phyloP scores from a whole-genome alignment of 2,113 vertebrate species.

The Atlantisia rogersi region DNA sequence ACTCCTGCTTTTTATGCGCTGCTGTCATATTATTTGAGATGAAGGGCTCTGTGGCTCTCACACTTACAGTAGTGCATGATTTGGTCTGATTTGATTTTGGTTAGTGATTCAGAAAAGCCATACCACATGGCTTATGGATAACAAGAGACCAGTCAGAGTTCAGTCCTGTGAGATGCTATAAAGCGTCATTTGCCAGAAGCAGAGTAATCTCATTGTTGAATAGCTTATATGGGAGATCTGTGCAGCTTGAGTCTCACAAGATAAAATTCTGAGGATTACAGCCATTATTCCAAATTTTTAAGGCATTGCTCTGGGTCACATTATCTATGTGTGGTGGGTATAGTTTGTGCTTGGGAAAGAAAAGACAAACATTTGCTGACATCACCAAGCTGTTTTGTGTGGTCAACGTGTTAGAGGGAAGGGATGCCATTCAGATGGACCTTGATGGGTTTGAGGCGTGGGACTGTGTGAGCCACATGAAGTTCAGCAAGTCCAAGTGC shows the following conservation, averaged over 20 bases:
- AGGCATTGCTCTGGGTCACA: neutral
- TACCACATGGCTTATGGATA: neutral
- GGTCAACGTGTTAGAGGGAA: too few species aligned
- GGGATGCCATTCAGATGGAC: too few species aligned
- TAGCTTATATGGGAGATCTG: constrained; percentile 8
- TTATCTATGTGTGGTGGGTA: neutral
- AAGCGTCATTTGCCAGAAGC: constrained; percentile 1
- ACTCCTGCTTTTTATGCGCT: neutral
- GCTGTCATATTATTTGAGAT: neutral
- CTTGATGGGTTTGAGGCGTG: too few species aligned
- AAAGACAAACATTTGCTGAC: neutral
- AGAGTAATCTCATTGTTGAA: neutral
- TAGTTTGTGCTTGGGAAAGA: neutral
- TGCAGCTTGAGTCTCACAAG: neutral
- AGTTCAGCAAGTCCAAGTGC: too few species aligned
- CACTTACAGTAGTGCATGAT: neutral
- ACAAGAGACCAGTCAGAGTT: neutral
- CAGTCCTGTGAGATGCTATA: neutral
- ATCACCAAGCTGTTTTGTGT: too few species aligned
- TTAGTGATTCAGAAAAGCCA: neutral
- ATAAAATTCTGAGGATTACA: constrained; percentile 2
- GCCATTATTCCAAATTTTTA: constrained; percentile 10
- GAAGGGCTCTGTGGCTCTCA: neutral
- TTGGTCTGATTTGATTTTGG: constrained; percentile 11
- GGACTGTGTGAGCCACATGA: too few species aligned